These are phyloP conservation scores for Oceanodroma tethys DNA, from an alignment of 2,113 vertebrate genomes.

Conservation along the genomic window DNA sequence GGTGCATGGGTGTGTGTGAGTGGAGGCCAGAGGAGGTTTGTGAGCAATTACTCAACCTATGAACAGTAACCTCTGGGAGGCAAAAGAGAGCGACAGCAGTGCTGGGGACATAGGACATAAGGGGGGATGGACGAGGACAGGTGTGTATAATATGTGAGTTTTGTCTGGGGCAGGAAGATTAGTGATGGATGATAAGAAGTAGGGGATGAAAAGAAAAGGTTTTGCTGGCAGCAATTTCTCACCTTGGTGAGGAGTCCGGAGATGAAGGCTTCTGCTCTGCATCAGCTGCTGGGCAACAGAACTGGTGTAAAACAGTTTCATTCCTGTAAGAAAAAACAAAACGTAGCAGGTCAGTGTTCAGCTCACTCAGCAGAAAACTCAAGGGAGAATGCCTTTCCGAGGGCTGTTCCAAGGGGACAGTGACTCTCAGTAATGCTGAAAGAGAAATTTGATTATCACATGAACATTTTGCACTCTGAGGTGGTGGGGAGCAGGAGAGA, in stretches of 20 bases:
- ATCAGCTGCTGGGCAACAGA: constrained; percentile 95
- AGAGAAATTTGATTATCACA: neutral
- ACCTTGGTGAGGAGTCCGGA: constrained; percentile 73
- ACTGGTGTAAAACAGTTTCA: constrained; percentile 96
- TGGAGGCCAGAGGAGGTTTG: neutral
- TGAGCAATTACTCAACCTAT: neutral
- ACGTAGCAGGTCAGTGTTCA: neutral
- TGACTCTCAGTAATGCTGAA: neutral
- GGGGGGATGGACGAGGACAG: neutral
- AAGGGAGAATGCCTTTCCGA: neutral
- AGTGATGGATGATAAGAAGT: neutral
- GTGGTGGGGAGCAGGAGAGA: neutral
- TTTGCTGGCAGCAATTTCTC: constrained; percentile 18
- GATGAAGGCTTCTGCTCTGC: constrained; percentile 83
- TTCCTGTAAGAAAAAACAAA: constrained; percentile 81
- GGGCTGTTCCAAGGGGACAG: neutral
- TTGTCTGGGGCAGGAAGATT: neutral
- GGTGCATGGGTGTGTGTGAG: neutral
- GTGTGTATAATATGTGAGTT: neutral
- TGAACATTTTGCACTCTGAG: neutral
- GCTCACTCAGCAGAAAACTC: neutral
- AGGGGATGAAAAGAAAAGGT: neutral
- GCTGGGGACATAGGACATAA: neutral
- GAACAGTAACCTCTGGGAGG: neutral
- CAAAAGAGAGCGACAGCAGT: neutral